Percentiles rank a stretch among this genome's conserved stretches.
Conservation (phyloP, 1,140 invertebrate species). For the Wiebesia pumilae region DNA sequence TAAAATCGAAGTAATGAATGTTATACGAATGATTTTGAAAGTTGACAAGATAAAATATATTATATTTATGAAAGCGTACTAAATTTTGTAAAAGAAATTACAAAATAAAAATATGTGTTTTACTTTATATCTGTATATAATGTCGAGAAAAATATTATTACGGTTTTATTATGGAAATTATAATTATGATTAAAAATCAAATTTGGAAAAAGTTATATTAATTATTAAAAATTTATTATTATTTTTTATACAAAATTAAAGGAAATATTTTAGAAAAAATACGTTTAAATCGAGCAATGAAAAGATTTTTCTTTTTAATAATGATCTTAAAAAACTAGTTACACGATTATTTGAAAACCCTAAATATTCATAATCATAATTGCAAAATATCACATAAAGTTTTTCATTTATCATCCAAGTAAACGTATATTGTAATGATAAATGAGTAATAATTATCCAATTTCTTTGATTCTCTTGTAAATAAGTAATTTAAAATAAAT, state of each 20-base stretch:
- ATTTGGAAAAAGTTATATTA: not conserved
- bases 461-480: constrained; percentile 66
- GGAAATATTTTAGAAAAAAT: not conserved
- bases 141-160: not conserved
- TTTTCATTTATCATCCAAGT: constrained; percentile 25
- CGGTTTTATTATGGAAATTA: not conserved
- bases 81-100: not conserved
- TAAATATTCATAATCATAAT: not conserved
- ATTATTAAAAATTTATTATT: not conserved
- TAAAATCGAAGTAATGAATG: constrained; percentile 21
- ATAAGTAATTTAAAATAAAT: constrained; percentile 56
- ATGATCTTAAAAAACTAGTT: constrained; percentile 11
- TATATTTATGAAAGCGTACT: constrained; percentile 11
- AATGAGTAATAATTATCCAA: constrained; percentile 50
- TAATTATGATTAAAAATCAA: no score
- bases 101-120: constrained; percentile 12
- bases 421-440: constrained; percentile 11
- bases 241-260: not conserved
- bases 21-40: not conserved
- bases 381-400: constrained; percentile 20
- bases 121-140: constrained; percentile 26
- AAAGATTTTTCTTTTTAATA: not conserved
- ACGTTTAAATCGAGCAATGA: not conserved
- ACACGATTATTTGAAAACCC: not conserved
- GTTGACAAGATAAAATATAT: not conserved